These are phyloP conservation scores for Acrobasis suavella DNA, from an alignment of 2,888 invertebrate species.

Conservation along the genomic window DNA sequence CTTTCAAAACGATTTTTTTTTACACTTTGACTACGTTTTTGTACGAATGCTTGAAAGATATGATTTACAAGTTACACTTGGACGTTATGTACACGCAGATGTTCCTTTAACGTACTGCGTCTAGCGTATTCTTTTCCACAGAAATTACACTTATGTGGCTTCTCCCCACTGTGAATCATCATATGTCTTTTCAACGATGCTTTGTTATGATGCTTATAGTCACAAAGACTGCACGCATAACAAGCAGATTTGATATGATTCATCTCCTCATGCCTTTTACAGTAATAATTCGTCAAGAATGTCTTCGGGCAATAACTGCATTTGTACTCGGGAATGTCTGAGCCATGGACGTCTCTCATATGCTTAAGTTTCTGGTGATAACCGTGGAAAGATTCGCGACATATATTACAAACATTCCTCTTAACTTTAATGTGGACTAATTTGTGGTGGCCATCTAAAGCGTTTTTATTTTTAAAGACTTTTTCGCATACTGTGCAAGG, in stretches of 20 bases:
- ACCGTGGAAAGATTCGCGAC: slow-evolving; percentile 11
- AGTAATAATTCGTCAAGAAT: slow-evolving; percentile 23
- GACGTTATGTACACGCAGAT: slow-evolving; percentile 50
- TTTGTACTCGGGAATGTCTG: slow-evolving; percentile 36
- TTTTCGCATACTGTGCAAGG: slow-evolving; percentile 25
- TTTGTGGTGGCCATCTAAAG: slow-evolving; percentile 12
- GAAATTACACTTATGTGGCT: slow-evolving; percentile 60
- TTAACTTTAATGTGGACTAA: not conserved
- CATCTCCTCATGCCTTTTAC: slow-evolving; percentile 24
- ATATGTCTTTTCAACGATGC: slow-evolving; percentile 21
- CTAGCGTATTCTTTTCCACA: slow-evolving; percentile 53
- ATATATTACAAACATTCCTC: slow-evolving; percentile 1
- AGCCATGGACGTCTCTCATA: slow-evolving; percentile 39
- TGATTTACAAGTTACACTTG: slow-evolving; percentile 39
- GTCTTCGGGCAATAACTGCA: slow-evolving; percentile 37
- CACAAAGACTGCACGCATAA: slow-evolving; percentile 23
- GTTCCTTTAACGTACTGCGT: slow-evolving; percentile 53
- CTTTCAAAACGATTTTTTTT: too few relatives aligned
- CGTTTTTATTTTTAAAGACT: slow-evolving; percentile 20
- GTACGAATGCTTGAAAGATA: slow-evolving; percentile 36
- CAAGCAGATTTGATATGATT: slow-evolving; percentile 23
- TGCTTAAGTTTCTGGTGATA: slow-evolving; percentile 45
- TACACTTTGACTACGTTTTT: slow-evolving; percentile 32
- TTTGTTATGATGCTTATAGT: slow-evolving; percentile 25
- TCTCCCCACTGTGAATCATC: slow-evolving; percentile 34